phyloP scores from a whole-genome alignment of 2,797 vertebrate genomes.

The Lepidocolaptes lacrymiger region DNA sequence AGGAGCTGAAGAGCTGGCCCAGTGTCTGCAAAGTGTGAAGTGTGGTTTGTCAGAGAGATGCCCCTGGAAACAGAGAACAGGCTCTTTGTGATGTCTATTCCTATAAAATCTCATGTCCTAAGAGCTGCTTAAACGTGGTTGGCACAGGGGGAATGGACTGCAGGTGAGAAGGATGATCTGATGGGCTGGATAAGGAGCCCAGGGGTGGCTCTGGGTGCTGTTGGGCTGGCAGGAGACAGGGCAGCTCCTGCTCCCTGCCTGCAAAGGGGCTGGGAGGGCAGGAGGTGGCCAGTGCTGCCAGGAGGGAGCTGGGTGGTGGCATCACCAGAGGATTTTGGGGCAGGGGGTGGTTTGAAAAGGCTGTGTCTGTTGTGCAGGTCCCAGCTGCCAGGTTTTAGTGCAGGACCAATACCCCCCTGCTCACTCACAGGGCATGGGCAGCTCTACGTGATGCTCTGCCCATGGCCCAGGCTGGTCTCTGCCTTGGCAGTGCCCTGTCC shows the following conservation, averaged over 20 bases:
- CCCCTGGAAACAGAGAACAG: neutral
- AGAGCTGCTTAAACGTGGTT: neutral
- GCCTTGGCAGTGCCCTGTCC: neutral
- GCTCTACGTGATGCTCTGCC: neutral
- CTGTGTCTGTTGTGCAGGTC: neutral
- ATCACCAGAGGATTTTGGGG: neutral
- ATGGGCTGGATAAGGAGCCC: neutral
- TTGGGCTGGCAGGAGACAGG: neutral
- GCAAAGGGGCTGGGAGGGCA: neutral
- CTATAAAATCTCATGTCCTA: neutral
- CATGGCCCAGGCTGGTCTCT: accelerated
- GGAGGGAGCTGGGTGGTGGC: neutral
- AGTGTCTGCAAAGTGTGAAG: neutral
- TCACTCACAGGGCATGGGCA: neutral
- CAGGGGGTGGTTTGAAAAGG: neutral
- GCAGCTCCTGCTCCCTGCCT: neutral
- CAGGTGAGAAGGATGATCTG: neutral
- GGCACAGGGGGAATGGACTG: accelerated
- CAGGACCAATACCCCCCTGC: neutral
- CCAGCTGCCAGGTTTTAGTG: neutral
- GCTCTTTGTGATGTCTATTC: neutral
- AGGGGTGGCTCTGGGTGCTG: neutral
- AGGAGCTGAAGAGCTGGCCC: neutral
- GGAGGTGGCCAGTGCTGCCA: neutral
- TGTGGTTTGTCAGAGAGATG: neutral